Percentiles rank a stretch among this genome's conserved stretches.
Conservation (phyloP, 2,888 invertebrate species). For the Brachyptera risi region DNA sequence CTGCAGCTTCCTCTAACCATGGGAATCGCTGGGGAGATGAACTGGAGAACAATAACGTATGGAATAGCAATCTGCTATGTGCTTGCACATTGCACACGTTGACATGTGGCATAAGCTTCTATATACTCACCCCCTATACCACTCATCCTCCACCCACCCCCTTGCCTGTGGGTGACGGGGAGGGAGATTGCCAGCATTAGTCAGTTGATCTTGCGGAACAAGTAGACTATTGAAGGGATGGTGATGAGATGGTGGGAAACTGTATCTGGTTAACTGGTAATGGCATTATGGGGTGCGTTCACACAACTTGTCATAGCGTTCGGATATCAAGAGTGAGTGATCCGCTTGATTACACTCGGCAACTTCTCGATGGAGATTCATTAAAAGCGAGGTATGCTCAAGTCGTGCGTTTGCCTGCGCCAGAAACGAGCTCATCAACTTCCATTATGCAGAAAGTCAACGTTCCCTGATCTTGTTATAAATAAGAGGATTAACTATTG, state of each 20-base stretch:
- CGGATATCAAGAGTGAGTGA: too few relatives aligned
- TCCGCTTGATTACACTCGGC: slow-evolving; percentile 13
- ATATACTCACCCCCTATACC: background rate
- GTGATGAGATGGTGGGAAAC: slow-evolving; percentile 11
- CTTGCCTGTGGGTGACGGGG: background rate
- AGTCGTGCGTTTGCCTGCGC: slow-evolving; percentile 13
- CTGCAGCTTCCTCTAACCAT: slow-evolving; percentile 5
- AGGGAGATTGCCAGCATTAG: slow-evolving; percentile 8
- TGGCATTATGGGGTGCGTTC: background rate
- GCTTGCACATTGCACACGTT: background rate
- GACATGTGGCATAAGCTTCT: slow-evolving; percentile 16
- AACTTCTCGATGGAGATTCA: too few relatives aligned
- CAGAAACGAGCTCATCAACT: background rate
- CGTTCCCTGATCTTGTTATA: background rate
- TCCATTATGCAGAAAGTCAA: background rate
- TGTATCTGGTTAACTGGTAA: slow-evolving; percentile 9
- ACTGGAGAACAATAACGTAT: slow-evolving; percentile 13
- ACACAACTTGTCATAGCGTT: slow-evolving; percentile 14
- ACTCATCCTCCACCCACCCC: background rate
- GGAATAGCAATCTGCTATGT: slow-evolving; percentile 5
- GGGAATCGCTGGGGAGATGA: slow-evolving; percentile 11
- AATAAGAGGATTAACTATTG: too few relatives aligned
- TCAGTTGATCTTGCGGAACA: slow-evolving; percentile 19
- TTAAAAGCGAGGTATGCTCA: too few relatives aligned
- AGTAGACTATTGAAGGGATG: slow-evolving; percentile 2